A percentile compares a stretch with the other conserved stretches of the same genome.
Conservation (phyloP, 2,888 invertebrate species). For the Calliopum simillimum region DNA sequence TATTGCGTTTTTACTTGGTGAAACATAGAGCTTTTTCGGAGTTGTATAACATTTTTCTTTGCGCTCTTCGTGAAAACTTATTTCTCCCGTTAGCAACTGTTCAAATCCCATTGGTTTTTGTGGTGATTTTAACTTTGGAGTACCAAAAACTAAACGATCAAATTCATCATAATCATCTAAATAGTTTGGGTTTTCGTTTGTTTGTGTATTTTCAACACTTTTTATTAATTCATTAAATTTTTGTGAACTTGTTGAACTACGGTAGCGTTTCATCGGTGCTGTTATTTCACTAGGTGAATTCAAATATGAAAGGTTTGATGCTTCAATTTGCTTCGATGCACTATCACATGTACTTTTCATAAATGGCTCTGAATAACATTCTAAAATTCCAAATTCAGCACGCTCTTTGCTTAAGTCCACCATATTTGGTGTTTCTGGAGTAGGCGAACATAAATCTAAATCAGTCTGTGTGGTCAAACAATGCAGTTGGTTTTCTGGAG, state of each 20-base stretch:
- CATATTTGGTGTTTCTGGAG: conserved; percentile 4
- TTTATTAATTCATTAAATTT: conserved; percentile 52
- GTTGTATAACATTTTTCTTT: conserved; percentile 21
- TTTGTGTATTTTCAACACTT: background rate
- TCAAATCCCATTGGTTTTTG: conserved; percentile 57
- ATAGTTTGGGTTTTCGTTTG: background rate
- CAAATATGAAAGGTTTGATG: conserved; percentile 58
- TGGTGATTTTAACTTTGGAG: conserved; percentile 30
- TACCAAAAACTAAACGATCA: conserved; percentile 56
- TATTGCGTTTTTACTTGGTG: background rate
- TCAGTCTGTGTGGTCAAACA: conserved; percentile 31
- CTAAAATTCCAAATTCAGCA: conserved; percentile 60
- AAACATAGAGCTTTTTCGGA: conserved; percentile 12
- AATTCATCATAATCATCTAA: conserved; percentile 58
- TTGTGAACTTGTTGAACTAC: conserved; percentile 45
- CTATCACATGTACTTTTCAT: conserved; percentile 47
- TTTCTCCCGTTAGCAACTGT: conserved; percentile 55
- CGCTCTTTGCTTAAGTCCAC: conserved; percentile 51
- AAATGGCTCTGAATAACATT: conserved; percentile 51
- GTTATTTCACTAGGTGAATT: conserved; percentile 48
- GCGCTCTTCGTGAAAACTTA: conserved; percentile 44
- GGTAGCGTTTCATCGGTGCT: conserved; percentile 50
- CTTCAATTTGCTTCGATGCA: conserved; percentile 39
- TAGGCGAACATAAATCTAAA: conserved; percentile 23
- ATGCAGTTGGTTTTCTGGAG: no score